Base-by-base conservation (phyloP, 2,888 invertebrate species). In the Loripinus fragilis region DNA sequence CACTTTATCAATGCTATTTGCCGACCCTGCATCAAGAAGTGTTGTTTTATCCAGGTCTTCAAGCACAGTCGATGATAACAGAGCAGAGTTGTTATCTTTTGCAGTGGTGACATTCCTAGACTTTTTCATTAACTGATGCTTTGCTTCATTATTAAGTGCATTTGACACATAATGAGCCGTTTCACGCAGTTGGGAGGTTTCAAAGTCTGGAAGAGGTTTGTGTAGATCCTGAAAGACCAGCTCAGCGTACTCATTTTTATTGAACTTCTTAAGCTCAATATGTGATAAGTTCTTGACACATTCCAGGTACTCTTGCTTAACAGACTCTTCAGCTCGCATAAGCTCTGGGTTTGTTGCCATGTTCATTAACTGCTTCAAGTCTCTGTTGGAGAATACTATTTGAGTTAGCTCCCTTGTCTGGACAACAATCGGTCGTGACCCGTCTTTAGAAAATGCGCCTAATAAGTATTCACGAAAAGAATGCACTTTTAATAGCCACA, bases 401-500 rank as follows among this genome's bases (percentile, higher is more conserved):
- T 25, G 55, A 55, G 55, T 55, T 55, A 55, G 25, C 28, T 55
- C 55, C 55, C 55, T 55, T 55, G 55, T 55, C 15, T 55, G 55
- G 55, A 55, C 25, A 28, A 55, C 55, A 28, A 28, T 55, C 55
- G 25, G 55, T 8, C 55, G 55, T 55, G 55, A 55, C 55, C 55
- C 55, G 55, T 55, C 48, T 48, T 48, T 48, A 50, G n/a, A 15
- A 5, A 3, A 48, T 8, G 12, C 48, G 48, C 48, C 20, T n/a
- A 48, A 15, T 48, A 8, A 48, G 3, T 48, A 48, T 15, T 48
- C 48, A 48, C 48, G 7, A 10, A 17, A 48, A 48, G 48, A 48
- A 48, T 48, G 7, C 20, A n/a, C 7, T 8, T 48, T 48, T 20
- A 15, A 17, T 10, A 17, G 48, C 48, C 48, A 15, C 48, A 20